phyloP scores from a whole-genome alignment of 2,888 invertebrate genomes.

The Sarcophaga variegata region DNA sequence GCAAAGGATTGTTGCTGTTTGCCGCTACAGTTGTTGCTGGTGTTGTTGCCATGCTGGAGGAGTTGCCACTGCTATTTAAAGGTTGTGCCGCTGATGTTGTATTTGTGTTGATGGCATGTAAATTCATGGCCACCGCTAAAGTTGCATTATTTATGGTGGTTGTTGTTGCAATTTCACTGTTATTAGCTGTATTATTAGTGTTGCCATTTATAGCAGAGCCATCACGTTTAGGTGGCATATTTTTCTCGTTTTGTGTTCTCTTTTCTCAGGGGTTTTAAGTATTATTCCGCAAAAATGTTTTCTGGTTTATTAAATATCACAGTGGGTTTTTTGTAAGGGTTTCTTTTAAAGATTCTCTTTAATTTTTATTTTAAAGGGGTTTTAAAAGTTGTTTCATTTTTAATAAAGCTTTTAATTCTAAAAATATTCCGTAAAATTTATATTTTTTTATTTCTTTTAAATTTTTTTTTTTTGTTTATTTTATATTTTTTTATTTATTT shows the following conservation, averaged over 20 bases:
- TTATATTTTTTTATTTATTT: no score
- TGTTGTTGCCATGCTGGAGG: neutral
- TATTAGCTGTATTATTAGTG: conserved; percentile 23
- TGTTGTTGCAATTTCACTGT: conserved; percentile 37
- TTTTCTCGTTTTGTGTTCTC: conserved; percentile 9
- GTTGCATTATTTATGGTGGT: conserved; percentile 23
- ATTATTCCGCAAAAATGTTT: neutral
- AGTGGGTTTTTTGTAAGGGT: conserved; percentile 20
- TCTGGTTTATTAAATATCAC: conserved; percentile 44
- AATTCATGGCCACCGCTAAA: neutral
- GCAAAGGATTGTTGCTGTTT: conserved; percentile 1
- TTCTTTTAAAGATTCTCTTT: conserved; percentile 20
- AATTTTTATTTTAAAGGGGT: neutral
- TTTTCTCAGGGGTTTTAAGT: neutral
- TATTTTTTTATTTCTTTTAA: no score
- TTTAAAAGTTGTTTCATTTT: neutral
- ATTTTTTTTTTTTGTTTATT: no score
- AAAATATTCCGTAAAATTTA: no score
- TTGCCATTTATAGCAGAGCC: conserved; percentile 44
- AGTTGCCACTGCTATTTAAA: neutral
- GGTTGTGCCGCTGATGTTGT: conserved; percentile 10
- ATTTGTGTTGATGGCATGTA: conserved; percentile 34
- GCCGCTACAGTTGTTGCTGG: neutral
- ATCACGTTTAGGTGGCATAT: conserved; percentile 69
- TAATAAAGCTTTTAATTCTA: no score